Evolutionary conservation across 30 jellyfish, hydroid and myxozoan genomes (phyloP), one percentile per base, ranked within the genome.

Genomic region (Aurelia sp.): DNA sequence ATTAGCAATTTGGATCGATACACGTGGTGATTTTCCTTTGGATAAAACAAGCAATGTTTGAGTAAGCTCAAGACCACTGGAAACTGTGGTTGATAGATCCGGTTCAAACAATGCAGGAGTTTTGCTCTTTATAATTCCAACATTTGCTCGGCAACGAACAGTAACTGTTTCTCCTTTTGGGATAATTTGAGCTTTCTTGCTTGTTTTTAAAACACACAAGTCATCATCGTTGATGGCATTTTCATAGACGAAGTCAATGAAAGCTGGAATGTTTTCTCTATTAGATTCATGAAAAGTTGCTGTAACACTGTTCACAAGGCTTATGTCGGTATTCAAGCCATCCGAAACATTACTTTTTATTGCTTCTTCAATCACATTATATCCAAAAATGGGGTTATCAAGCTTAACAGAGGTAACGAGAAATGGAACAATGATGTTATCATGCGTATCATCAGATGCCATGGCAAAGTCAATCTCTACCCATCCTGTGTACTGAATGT

Each of bases 151-250:
- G 20, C 73, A 62, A 40, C 21, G 73, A 17, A 62, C 73, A 17
- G 73, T 18, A 62, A 62, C 73, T 62, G 15, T 62, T 62, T 17
- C 73, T 62, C 73, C 73, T 62, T 62, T 62, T 62, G 73, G 73
- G 20, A 62, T 57, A 31, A 71, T 35, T 44, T 71, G 82, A 41
- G 82, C 66, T 40, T 71, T 71, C 66, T 11, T 71, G 20, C 66
- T 71, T 40, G 66, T 30, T 40, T 71, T 71, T 41, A 71, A 71
- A 51, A 40, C 53, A 71, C 82, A 41, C 59, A 71, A 71, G 82
- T 71, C 66, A n/a, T 40, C 82, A 71, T 71, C 66, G 27, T 71
- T 71, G 27, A 35, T 71, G 82, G 82, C 82, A 71, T 71, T 71
- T 30, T 44, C 66, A 41, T 71, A 71, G 3, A 71, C 82, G n/a